A percentile compares a stretch with the other conserved stretches of the same genome.
Evolutionary conservation across 1,140 invertebrate species (phyloP).

Genomic region (Belonocnema kinseyi): DNA sequence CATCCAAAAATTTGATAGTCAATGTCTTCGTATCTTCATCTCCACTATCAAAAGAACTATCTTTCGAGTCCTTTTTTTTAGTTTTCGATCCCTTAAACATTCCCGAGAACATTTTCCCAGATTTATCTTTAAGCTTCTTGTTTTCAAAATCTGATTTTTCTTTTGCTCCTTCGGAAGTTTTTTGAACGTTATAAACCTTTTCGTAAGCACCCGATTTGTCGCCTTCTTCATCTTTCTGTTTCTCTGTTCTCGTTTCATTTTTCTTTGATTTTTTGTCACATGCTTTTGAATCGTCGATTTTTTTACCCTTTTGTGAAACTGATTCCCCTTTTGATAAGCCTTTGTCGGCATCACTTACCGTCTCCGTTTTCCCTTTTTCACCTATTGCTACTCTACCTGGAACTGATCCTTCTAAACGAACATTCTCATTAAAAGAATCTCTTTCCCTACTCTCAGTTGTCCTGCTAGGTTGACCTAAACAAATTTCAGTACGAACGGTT

Average conservation of each 20-base stretch:
- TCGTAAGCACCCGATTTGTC: conserved; percentile 55
- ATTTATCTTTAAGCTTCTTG: conserved; percentile 69
- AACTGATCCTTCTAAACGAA: conserved; percentile 9
- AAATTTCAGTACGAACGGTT: background rate
- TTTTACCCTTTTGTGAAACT: conserved; percentile 62
- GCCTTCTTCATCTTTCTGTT: conserved; percentile 21
- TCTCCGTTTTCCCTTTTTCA: conserved; percentile 31
- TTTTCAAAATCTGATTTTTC: conserved; percentile 61
- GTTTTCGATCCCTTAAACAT: conserved; percentile 70
- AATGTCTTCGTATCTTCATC: conserved; percentile 63
- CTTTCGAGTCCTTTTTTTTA: conserved; percentile 68
- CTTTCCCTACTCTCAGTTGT: conserved; percentile 4
- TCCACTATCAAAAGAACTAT: conserved; percentile 66
- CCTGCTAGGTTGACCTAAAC: background rate
- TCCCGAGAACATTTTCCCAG: conserved; percentile 63
- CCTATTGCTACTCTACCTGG: conserved; percentile 11
- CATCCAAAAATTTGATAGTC: conserved; percentile 59
- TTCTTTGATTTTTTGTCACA: conserved; percentile 29
- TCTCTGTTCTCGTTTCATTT: conserved; percentile 32
- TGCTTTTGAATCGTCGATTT: conserved; percentile 59
- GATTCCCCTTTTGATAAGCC: conserved; percentile 55
- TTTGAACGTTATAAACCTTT: conserved; percentile 58
- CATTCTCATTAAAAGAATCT: conserved; percentile 25
- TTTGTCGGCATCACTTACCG: conserved; percentile 33
- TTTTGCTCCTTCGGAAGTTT: conserved; percentile 49